phyloP scores from a whole-genome alignment of 1,140 invertebrate species.

The Zaprionus gabonicus region DNA sequence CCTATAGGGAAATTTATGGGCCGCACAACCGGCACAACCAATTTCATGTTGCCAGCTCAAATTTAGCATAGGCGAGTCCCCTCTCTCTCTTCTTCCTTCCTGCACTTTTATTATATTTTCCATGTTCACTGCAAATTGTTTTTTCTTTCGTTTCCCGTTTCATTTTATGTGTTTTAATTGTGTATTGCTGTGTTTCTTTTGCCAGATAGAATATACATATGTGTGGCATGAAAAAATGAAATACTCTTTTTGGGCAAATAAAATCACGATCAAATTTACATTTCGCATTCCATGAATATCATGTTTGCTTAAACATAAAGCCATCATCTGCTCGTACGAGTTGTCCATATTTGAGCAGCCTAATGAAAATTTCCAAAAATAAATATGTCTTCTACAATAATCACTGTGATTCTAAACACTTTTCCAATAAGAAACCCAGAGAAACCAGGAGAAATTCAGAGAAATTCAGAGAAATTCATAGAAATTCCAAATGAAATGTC shows the following conservation, averaged over 20 bases:
- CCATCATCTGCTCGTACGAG: background rate
- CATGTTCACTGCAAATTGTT: constrained; percentile 34
- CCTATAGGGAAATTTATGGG: constrained; percentile 67
- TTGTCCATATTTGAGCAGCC: background rate
- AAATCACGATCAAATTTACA: constrained; percentile 1
- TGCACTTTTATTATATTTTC: constrained; percentile 31
- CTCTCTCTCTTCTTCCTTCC: background rate
- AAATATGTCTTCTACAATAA: background rate
- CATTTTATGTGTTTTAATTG: constrained; percentile 57
- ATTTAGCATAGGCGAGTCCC: constrained; percentile 13
- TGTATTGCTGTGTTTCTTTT: constrained; percentile 38
- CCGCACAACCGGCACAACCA: constrained; percentile 59
- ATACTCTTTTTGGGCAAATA: background rate
- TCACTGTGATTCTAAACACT: background rate
- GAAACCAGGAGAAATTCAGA: background rate
- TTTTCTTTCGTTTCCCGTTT: constrained; percentile 41
- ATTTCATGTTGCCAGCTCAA: constrained; percentile 62
- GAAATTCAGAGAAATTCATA: background rate
- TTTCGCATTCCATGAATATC: background rate
- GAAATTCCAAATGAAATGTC: background rate
- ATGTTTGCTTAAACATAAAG: constrained; percentile 1
- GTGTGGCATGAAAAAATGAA: background rate
- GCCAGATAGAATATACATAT: background rate
- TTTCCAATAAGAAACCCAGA: background rate
- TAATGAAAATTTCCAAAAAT: background rate